Conservation (phyloP, 2,113 vertebrate genomes). For the Chloropsis hardwickii region DNA sequence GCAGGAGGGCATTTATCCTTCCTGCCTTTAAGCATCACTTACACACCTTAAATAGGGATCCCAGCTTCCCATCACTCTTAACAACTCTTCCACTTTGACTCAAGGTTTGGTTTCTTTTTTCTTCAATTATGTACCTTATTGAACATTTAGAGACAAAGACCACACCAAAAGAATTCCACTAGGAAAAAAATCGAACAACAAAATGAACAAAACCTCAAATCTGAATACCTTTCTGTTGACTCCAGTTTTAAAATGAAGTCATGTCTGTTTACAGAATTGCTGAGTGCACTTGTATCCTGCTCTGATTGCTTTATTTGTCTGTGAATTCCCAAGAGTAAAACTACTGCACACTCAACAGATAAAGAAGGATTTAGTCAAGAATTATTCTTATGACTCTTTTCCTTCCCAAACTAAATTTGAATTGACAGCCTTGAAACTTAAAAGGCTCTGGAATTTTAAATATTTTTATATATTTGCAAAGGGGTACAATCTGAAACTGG, state of each 20-base stretch:
- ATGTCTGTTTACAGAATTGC: not conserved
- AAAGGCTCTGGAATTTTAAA: not conserved
- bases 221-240: not conserved
- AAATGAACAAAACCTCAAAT: not conserved
- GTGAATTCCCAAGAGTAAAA: not conserved
- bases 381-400: not conserved
- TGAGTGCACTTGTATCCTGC: not conserved
- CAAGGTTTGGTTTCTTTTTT: not conserved
- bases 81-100: not conserved
- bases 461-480: not conserved
- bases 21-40: not conserved
- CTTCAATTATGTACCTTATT: not conserved
- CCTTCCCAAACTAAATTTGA: not conserved
- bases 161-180: not conserved
- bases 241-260: not conserved
- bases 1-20: not conserved
- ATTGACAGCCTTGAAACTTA: not conserved
- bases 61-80: not conserved
- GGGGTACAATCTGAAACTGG: not conserved
- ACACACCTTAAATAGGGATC: not conserved
- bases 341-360: not conserved
- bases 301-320: not conserved
- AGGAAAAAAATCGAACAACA: not conserved
- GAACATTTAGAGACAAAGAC: not conserved
- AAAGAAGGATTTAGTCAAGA: not conserved